Base-by-base conservation (phyloP, 2,888 invertebrate species). In the Ptilodon capucinus region DNA sequence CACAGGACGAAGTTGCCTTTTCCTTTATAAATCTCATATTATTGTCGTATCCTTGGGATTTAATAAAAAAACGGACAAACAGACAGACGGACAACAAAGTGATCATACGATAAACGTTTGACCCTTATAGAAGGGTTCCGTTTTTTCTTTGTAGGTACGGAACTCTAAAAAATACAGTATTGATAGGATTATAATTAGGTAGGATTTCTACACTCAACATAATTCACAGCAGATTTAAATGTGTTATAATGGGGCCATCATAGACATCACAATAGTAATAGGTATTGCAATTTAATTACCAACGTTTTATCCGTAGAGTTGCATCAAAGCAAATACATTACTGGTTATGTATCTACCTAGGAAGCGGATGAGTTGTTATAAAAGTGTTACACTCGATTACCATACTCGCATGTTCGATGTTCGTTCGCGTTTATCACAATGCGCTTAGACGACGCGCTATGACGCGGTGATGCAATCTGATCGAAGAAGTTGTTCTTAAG, bases 401-500 rank as follows among this genome's bases (percentile, higher is more conserved):
- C 34, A 46, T 40, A 32, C 38, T 54, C 51, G 44, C 54, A 51
- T 55, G 52, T 57, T 44, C 16, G 8, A 39, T 36, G 38, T 46
- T 49, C 40, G 42, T 53, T 50, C 46, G 51, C 40, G 42, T 53
- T 50, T 48, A 57, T 54, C 47, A 46, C 17, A 47, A 55, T 57
- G 51, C 44, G 48, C 39, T 46, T 51, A 57, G n/a, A n/a, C n/a
- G n/a, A n/a, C n/a, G n/a, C 52, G 45, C 35, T 46, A 34, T 28
- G 46, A 46, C 30, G 46, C 41, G 43, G 35, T 30, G 47, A 47
- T 34, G 47, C 44, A 57, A 66, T 44, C 14, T 30, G 35, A 51
- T 44, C 46, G 46, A 40, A 40, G 43, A 21, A 51, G 44, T 48
- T 46, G 32, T 21, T 41, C 14, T 30, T 7, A 25, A 28, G 25